A percentile compares a stretch with the other conserved stretches of the same genome.
Conservation (phyloP, 2,888 invertebrate species). For the Druceiella hillmani region DNA sequence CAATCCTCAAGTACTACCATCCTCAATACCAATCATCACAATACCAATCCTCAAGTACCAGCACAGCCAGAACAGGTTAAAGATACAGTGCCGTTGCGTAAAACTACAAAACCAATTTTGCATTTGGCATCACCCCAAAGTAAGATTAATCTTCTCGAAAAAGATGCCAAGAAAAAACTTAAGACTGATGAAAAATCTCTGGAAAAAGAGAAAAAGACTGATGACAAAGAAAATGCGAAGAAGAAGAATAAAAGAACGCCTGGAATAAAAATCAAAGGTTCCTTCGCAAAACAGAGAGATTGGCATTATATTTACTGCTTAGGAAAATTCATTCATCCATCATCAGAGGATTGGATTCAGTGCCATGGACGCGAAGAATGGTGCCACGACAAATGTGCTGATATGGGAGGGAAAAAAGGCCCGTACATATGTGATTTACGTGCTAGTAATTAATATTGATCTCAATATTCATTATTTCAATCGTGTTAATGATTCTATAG, state of each 20-base stretch:
- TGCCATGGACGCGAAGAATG: slow-evolving; percentile 8
- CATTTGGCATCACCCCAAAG: slow-evolving; percentile 11
- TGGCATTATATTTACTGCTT: slow-evolving; percentile 7
- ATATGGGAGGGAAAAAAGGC: too few relatives aligned
- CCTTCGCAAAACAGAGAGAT: slow-evolving; percentile 9
- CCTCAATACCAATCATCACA: not conserved
- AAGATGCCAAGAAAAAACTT: too few relatives aligned
- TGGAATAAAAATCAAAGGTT: slow-evolving; percentile 11
- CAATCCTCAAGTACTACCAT: slow-evolving; percentile 2
- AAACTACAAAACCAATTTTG: slow-evolving; percentile 11
- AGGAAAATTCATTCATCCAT: slow-evolving; percentile 7
- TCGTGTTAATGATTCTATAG: too few relatives aligned
- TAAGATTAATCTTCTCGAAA: slow-evolving; percentile 9
- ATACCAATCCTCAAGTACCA: not conserved
- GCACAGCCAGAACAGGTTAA: not conserved
- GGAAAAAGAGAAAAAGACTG: too few relatives aligned
- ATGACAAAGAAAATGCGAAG: too few relatives aligned
- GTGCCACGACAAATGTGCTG: too few relatives aligned
- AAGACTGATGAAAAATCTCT: too few relatives aligned
- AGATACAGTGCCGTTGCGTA: slow-evolving; percentile 7
- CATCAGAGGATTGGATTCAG: slow-evolving; percentile 15
- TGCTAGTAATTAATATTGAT: too few relatives aligned
- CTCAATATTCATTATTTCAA: too few relatives aligned
- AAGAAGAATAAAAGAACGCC: slow-evolving; percentile 5
- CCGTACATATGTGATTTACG: too few relatives aligned